phyloP scores from a whole-genome alignment of 1,140 invertebrate species.

The Dinothrombium tinctorium region DNA sequence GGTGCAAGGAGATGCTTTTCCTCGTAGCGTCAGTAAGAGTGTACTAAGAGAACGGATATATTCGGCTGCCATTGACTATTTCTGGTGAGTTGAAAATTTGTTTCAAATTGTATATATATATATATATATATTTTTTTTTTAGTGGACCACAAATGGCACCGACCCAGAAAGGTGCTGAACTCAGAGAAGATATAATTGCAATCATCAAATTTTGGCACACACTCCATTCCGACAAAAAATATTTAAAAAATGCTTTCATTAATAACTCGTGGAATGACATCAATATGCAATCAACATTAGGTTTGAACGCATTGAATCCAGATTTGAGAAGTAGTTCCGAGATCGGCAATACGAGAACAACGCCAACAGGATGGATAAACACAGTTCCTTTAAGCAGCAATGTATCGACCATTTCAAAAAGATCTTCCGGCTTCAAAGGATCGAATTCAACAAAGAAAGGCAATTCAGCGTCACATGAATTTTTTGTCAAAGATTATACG shows the following conservation, averaged over 20 bases:
- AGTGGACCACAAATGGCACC: conserved; percentile 51
- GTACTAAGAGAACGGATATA: conserved; percentile 84
- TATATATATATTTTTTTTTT: conserved; percentile 4
- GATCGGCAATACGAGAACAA: conserved; percentile 10
- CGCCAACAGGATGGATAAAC: conserved; percentile 58
- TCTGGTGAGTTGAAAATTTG: conserved; percentile 30
- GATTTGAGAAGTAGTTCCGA: conserved; percentile 13
- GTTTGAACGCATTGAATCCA: conserved; percentile 9
- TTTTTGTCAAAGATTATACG: conserved; percentile 77
- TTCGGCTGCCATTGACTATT: conserved; percentile 79
- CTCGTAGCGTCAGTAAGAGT: conserved; percentile 54
- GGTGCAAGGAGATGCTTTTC: conserved; percentile 73
- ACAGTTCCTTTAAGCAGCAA: conserved; percentile 46
- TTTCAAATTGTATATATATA: neutral
- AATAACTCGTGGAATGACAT: conserved; percentile 9
- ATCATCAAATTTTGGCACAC: conserved; percentile 87
- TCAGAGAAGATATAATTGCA: conserved; percentile 67
- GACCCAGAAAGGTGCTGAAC: conserved; percentile 40
- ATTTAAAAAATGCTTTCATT: conserved; percentile 40
- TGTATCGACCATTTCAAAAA: conserved; percentile 44
- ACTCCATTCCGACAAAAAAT: conserved; percentile 90
- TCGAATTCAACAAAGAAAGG: conserved; percentile 19
- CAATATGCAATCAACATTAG: conserved; percentile 3
- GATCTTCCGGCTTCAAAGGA: conserved; percentile 31
- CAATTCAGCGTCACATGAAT: conserved; percentile 31